Evolutionary conservation across 2,113 vertebrate species (phyloP).

Genomic region (Vanacampus margaritifer): DNA sequence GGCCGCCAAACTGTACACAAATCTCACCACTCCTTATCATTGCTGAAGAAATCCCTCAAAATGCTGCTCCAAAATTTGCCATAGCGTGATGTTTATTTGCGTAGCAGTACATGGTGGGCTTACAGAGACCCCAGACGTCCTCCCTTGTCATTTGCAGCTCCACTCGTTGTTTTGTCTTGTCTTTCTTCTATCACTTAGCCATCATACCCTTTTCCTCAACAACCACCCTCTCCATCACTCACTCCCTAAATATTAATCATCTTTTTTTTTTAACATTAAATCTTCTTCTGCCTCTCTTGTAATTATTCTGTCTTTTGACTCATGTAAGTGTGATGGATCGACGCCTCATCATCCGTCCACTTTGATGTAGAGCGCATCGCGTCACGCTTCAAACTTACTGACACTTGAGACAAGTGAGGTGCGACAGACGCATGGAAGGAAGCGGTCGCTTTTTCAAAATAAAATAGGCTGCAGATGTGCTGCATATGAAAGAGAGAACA

Average conservation of each 20-base stretch:
- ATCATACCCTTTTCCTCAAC: slow-evolving; percentile 34
- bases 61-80: neutral
- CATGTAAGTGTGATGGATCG: slow-evolving; percentile 4
- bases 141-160: slow-evolving; percentile 14
- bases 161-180: slow-evolving; percentile 15
- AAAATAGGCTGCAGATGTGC: slow-evolving; percentile 36
- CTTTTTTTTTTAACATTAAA: slow-evolving; percentile 30
- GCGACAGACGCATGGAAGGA: neutral
- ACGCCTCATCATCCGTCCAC: slow-evolving; percentile 22
- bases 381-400: slow-evolving; percentile 8
- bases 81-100: neutral
- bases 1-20: neutral
- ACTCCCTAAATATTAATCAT: slow-evolving; percentile 23
- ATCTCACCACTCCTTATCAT: neutral
- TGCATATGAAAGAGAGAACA: neutral
- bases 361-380: slow-evolving; percentile 20
- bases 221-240: slow-evolving; percentile 33
- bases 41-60: neutral
- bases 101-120: neutral
- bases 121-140: slow-evolving; percentile 3
- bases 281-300: slow-evolving; percentile 16
- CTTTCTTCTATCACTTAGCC: slow-evolving; percentile 44
- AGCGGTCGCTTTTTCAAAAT: neutral
- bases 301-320: neutral
- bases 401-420: slow-evolving; percentile 9